Evolutionary conservation across 2,113 vertebrate species (phyloP), one percentile per base, ranked within the genome.

Genomic region (Cololabis saira): DNA sequence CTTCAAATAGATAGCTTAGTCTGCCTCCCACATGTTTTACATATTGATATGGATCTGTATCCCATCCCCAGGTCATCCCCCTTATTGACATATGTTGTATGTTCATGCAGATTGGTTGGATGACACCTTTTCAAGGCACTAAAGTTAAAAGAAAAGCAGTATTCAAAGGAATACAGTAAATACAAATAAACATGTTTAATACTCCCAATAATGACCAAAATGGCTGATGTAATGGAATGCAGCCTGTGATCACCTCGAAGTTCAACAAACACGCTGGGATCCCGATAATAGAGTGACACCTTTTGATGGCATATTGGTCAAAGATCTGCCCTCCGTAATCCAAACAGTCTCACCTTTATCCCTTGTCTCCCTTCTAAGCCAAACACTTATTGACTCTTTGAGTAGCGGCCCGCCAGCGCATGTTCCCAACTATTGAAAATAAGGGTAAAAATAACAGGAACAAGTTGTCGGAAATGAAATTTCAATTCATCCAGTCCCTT

Each of bases 391-490:
- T 82, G 91, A 93, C 91, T 92, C 74, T 87, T 59, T 81, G 72
- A 92, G 89, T 63, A 83, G 85, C 40, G 40, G 88, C 87, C 88
- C 1, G 65, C 86, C 56, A 89, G 78, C 78, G 77, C 44, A 33
- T 91, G 93, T 93, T 94, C 90, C 83, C 87, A 54, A 81, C 93
- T 75, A 80, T 80, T 81, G 77, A 87, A 81, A 82, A 47, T 17
- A 92, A 89, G 85, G 88, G 87, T 93, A 92, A 94, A 95, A 94
- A 94, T 93, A 95, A 94, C 93, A 94, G 93, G 92, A 96, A 95
- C 92, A 94, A 95, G 94, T 92, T 95, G 95, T 94, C 79, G 89
- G 94, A 95, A 95, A 95, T 95, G 90, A 95, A 95, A 94, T 95
- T 94, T 95, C 94, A 94, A 94, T 96, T 95, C 93, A 94, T 92